Evolutionary conservation across 2,888 invertebrate genomes (phyloP).

Genomic region (Hydrotaea cyrtoneurina): DNA sequence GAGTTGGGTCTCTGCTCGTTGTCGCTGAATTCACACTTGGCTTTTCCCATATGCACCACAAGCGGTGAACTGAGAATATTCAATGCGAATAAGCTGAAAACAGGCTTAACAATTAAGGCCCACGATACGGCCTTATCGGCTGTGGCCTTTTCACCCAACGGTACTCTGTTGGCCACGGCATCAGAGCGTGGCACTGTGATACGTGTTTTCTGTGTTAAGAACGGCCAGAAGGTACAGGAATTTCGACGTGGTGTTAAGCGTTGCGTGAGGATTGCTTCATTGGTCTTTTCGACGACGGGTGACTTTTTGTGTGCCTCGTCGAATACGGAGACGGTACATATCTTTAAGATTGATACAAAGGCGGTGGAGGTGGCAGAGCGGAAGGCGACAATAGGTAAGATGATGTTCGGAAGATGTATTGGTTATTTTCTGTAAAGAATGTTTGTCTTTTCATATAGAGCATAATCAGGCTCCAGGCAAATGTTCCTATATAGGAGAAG

Average conservation of each 20-base stretch:
- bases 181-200: constrained; percentile 81
- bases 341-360: constrained; percentile 78
- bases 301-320: constrained; percentile 80
- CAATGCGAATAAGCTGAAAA: constrained; percentile 77
- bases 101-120: constrained; percentile 78
- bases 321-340: constrained; percentile 80
- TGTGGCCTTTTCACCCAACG: constrained; percentile 79
- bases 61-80: constrained; percentile 79
- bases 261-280: constrained; percentile 79
- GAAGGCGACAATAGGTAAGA: constrained; percentile 68
- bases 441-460: too few species aligned
- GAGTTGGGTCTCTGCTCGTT: constrained; percentile 78
- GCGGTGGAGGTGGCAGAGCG: constrained; percentile 77
- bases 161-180: constrained; percentile 79
- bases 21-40: constrained; percentile 79
- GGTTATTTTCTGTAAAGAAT: too few species aligned
- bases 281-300: constrained; percentile 78
- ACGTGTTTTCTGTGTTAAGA: constrained; percentile 80
- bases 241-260: constrained; percentile 80
- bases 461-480: too few species aligned
- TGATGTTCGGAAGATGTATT: background rate
- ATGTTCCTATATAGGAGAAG: background rate
- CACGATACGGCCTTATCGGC: constrained; percentile 80
- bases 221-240: constrained; percentile 80
- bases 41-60: constrained; percentile 78